Evolutionary conservation across 2,797 vertebrate genomes (phyloP), one percentile per base, ranked within the genome.

Genomic region (Anableps anableps): DNA sequence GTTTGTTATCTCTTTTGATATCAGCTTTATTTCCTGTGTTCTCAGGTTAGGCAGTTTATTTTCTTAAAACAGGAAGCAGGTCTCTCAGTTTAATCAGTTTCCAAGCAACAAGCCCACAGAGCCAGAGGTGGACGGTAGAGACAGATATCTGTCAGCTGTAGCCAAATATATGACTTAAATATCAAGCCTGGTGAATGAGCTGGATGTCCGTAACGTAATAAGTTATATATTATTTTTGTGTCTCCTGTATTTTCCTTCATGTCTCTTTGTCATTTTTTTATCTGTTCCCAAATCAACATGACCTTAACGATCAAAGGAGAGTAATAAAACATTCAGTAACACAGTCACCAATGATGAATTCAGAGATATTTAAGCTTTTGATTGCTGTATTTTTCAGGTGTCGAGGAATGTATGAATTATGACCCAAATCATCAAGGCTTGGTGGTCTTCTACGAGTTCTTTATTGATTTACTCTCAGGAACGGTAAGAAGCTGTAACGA

Each of bases 401-500:
- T 64, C 36, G 78, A 68, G 23, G 2, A 76, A 4, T 96, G 96
- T 79, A 58, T 74, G 84, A 0, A 13, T 2, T 96, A 96, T 79
- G 76, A 95, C 53, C 94, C 92, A 41, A 94, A 88, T 78, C 87
- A 88, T 77, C 81, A 88, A 62, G 94, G 92, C 78, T 85, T 97
- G 83, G 85, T 93, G 76, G 1, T 84, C 77, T 97, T 96, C 89
- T 93, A 95, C 86, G 88, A 86, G 2, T 96, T 96, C 88, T 88
- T 97, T 76, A 94, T 97, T 72, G 91, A 97, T 83, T 82, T 98
- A 74, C 94, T 98, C 47, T 97, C 97, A 0, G 97, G 97, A 94
- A 95, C 94, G 93, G 97, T 98, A 87, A 89, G 91, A 80, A 80
- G 72, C 72, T 75, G 29, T 73, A 21, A 64, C 34, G 2, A 47